These are phyloP conservation scores for Perizoma affinitatum DNA, from an alignment of 2,888 invertebrate genomes.

Conservation along the genomic window DNA sequence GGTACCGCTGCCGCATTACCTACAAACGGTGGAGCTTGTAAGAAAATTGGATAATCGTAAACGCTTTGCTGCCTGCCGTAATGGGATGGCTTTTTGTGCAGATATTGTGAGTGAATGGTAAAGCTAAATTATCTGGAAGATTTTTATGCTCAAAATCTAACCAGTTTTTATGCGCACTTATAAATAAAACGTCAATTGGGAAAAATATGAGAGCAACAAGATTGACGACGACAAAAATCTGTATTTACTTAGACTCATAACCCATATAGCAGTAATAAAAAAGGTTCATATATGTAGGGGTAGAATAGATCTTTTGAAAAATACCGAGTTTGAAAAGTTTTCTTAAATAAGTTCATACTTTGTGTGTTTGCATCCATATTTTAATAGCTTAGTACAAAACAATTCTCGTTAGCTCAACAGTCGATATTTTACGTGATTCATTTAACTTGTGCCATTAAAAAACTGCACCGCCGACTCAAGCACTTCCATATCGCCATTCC, in stretches of 20 bases:
- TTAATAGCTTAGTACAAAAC: background rate
- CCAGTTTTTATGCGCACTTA: no score
- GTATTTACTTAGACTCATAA: no score
- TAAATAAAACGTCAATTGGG: no score
- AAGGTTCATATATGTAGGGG: no score
- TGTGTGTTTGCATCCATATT: no score
- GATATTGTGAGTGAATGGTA: slow-evolving; percentile 5
- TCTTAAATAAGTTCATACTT: no score
- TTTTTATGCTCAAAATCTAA: no score
- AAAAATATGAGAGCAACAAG: no score
- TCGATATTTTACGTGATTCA: slow-evolving; percentile 14
- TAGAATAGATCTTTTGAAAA: no score
- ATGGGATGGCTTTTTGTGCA: slow-evolving; percentile 28
- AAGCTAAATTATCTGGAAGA: background rate
- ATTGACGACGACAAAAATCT: no score
- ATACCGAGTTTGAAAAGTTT: no score
- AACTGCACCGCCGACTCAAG: slow-evolving; percentile 16
- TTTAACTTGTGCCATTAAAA: slow-evolving; percentile 12
- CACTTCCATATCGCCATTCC: slow-evolving; percentile 26
- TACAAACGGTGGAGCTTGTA: slow-evolving; percentile 37
- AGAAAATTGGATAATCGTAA: slow-evolving; percentile 44
- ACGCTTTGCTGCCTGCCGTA: slow-evolving; percentile 35
- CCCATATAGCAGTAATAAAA: no score
- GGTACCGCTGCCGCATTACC: slow-evolving; percentile 45
- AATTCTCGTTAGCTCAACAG: slow-evolving; percentile 10